These are phyloP conservation scores for Sitta europaea DNA, from an alignment of 2,113 vertebrate genomes.

Conservation along the genomic window DNA sequence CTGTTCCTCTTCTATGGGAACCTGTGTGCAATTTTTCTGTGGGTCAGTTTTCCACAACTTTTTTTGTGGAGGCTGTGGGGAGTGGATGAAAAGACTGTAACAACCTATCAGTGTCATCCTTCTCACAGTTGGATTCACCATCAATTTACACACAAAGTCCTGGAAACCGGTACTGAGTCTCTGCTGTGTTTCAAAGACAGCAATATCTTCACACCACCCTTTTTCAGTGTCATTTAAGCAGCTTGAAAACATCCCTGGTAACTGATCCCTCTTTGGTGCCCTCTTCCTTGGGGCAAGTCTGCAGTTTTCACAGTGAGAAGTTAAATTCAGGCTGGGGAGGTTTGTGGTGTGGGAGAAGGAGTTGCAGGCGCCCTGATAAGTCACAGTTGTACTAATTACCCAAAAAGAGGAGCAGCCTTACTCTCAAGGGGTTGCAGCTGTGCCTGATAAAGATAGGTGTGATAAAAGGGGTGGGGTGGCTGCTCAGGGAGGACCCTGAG, in stretches of 20 bases:
- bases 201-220: not conserved
- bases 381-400: no score
- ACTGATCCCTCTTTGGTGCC: not conserved
- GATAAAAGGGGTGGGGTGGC: no score
- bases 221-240: not conserved
- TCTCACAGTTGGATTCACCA: not conserved
- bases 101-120: not conserved
- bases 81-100: not conserved
- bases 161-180: not conserved
- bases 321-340: not conserved
- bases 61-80: not conserved
- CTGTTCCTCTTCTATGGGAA: not conserved
- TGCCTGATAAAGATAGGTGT: no score
- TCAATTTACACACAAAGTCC: not conserved
- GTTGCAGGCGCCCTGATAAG: no score
- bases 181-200: not conserved
- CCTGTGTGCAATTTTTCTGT: not conserved
- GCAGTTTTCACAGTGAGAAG: not conserved
- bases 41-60: not conserved
- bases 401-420: no score
- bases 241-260: not conserved
- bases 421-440: no score
- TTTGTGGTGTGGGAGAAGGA: no score
- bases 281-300: not conserved
- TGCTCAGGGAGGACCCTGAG: no score